phyloP scores from a whole-genome alignment of 2,888 invertebrate genomes.

The Palloptera scutellata region DNA sequence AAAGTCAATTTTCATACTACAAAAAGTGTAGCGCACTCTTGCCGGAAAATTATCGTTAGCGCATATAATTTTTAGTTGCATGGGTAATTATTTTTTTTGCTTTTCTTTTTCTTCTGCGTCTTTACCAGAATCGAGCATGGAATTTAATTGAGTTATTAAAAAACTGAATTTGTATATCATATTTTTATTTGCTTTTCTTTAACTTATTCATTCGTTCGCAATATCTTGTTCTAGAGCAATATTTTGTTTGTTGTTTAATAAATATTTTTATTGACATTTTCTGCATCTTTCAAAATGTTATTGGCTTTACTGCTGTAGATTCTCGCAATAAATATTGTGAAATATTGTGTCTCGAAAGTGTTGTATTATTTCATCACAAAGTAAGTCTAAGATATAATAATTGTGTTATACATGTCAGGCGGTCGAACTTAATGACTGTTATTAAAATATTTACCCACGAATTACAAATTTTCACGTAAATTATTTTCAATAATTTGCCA shows the following conservation, averaged over 20 bases:
- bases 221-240: slow-evolving; percentile 1
- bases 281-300: too few relatives aligned
- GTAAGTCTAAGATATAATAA: too few relatives aligned
- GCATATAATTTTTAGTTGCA: slow-evolving; percentile 10
- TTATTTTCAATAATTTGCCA: too few relatives aligned
- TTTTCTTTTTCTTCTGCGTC: background rate
- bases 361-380: too few relatives aligned
- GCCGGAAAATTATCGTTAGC: slow-evolving; percentile 14
- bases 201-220: background rate
- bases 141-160: slow-evolving; percentile 33
- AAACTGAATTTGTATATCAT: background rate
- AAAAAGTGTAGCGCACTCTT: slow-evolving; percentile 21
- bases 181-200: too few relatives aligned
- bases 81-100: background rate
- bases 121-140: slow-evolving; percentile 8
- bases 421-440: too few relatives aligned
- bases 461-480: too few relatives aligned
- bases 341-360: too few relatives aligned
- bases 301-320: too few relatives aligned
- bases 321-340: too few relatives aligned
- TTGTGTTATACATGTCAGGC: too few relatives aligned
- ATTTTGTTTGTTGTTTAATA: slow-evolving; percentile 2
- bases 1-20: slow-evolving; percentile 30
- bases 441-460: too few relatives aligned
- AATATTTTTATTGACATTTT: background rate